Base-by-base conservation (phyloP, 2,113 vertebrate genomes). In the Rhinichthys klamathensis region DNA sequence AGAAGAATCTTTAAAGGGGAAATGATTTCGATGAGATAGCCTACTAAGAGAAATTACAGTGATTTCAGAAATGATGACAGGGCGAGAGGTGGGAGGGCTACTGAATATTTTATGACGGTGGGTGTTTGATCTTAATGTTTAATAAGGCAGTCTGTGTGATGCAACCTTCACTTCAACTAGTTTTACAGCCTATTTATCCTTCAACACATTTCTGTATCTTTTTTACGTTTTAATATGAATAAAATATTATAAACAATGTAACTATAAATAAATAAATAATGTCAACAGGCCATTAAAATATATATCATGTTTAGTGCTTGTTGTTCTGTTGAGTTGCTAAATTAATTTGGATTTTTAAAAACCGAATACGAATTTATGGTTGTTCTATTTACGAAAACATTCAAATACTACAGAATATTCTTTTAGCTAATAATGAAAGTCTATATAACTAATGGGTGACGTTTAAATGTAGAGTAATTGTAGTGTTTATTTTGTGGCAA, bases 31-130 rank as follows among this genome's bases (percentile, higher is more conserved):
- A 16, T 46, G 25, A 11, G 75, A 78, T 38, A n/a, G n/a, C n/a
- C n/a, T n/a, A 13, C 35, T 38, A 32, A 51, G 35, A 78, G 15
- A 56, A 80, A 30, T 38, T 56, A 21, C 46, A 89, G 67, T 80
- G 51, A 87, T 80, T 89, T 90, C 32, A 70, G 63, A 85, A 30
- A 23, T 38, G 30, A 54, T 69, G 35, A 67, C 16, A 27, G n/a
- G 80, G 54, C 18, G 18, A 44, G 58, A 63, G 77, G 49, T 61
- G 27, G 77, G 72, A 56, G 73, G 49, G 25, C 46, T 85, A 80
- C 70, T 35, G 73, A 89, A 92, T 92, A 90, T 92, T 94, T 93
- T 88, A 93, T 93, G 90, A 91, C 88, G 56, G 80, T 91, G 91
- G 87, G 89, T 90, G 91, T 88, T 86, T 73, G 56, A 80, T 78